Base-by-base conservation (phyloP, 2,888 invertebrate species). In the Cryptocephalus primarius region DNA sequence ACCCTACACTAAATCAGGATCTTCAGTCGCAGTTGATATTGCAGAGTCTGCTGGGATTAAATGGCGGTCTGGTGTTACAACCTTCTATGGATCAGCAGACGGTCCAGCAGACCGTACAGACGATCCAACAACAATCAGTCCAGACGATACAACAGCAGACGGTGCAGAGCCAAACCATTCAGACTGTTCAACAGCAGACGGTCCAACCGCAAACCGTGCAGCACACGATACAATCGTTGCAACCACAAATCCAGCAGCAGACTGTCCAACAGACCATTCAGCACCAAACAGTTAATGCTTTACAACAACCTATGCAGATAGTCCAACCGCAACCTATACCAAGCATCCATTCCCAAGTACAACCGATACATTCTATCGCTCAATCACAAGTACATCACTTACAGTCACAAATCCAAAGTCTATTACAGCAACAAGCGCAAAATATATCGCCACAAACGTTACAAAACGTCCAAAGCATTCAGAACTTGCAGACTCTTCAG, bases 1-100 rank as follows among this genome's bases (percentile, higher is more conserved):
- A 80, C 53, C 77, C 80, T 3, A 75, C 75, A 45, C 62, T 74
- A 39, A 76, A 75, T 41, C 77, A 77, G 53, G 77, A 77, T 58
- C 63, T 70, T 11, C 68, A 71, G 52, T 68, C 68, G 10, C 71
- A 71, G 52, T 54, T 71, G 39, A 60, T 71, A n/a, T 51, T 71
- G 9, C 71, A 71, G 52, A 68, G 69, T 48, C 57, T 71, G 22
- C 63, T 71, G 43, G 69, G 70, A 4, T 56, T 70, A 32, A 70
- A 69, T 43, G 65, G 66, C 11, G 66, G 68, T 4, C 52, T 70
- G 14, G 68, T 70, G 2, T 48, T 70, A 33, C 70, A 70, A 47
- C 70, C 70, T 3, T 66, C 68, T 6, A 63, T 70, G 49, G 69
- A 70, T 52, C 70, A 69, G 48, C 69, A 69, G 50, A 63, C 64